These are phyloP conservation scores for Carcharodon carcharias DNA, from an alignment of 2,797 vertebrate genomes.

Conservation along the genomic window DNA sequence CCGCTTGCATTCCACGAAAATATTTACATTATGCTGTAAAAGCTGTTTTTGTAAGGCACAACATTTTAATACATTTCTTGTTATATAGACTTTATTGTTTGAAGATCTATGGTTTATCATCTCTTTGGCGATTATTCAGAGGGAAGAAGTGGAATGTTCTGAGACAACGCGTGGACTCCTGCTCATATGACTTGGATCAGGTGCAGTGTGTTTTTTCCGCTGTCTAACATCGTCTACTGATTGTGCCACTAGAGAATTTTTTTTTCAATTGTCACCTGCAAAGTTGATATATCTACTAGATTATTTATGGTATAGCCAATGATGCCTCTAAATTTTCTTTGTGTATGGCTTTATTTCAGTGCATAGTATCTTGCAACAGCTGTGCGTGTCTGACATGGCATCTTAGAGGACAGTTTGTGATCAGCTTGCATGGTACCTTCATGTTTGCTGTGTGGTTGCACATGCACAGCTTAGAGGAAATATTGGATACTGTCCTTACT, in stretches of 20 bases:
- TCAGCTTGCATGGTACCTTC: not conserved
- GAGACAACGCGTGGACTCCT: slow-evolving; percentile 90
- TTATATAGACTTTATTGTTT: slow-evolving; percentile 79
- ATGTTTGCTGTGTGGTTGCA: too few relatives aligned
- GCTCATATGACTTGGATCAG: slow-evolving; percentile 96
- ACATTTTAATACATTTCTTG: slow-evolving; percentile 6
- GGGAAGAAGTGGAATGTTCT: slow-evolving; percentile 98
- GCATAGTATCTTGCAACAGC: not conserved
- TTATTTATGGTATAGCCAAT: not conserved
- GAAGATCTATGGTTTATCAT: slow-evolving; percentile 85
- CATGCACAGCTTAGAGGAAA: not conserved
- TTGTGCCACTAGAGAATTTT: not conserved
- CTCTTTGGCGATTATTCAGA: slow-evolving; percentile 93
- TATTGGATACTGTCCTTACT: not conserved
- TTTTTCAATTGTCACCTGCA: not conserved
- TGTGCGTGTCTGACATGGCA: too few relatives aligned
- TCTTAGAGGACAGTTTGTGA: not conserved
- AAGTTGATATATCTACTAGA: not conserved
- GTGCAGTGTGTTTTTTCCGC: slow-evolving; percentile 50
- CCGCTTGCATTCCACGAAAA: not conserved
- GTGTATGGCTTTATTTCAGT: not conserved
- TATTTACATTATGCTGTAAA: not conserved
- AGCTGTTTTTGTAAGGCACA: not conserved
- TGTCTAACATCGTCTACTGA: not conserved
- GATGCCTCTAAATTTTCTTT: not conserved